A percentile compares a stretch with the other conserved stretches of the same genome.
phyloP scores from a whole-genome alignment of 2,113 vertebrate genomes.

The Philantomba maxwellii region DNA sequence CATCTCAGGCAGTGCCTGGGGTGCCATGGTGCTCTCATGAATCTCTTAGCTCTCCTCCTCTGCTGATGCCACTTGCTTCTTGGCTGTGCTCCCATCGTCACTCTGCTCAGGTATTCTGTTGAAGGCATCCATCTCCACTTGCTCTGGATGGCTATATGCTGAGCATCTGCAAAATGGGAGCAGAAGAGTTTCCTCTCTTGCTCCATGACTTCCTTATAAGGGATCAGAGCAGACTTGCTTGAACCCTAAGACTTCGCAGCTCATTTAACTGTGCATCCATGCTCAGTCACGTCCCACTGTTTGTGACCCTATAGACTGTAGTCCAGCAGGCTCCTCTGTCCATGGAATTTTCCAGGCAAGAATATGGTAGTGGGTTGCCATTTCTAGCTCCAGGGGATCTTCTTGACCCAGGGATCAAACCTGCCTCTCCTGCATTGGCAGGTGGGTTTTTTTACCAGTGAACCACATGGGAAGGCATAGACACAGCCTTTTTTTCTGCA shows the following conservation, averaged over 20 bases:
- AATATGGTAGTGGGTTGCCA: not conserved
- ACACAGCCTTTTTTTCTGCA: not conserved
- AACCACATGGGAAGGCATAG: not conserved
- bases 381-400: not conserved
- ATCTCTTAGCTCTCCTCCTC: not conserved
- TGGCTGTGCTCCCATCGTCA: accelerated
- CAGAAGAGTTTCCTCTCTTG: not conserved
- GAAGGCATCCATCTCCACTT: not conserved
- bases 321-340: not conserved
- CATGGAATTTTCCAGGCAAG: not conserved
- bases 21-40: not conserved
- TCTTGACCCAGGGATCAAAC: not conserved
- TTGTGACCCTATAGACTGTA: not conserved
- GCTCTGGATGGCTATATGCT: not conserved
- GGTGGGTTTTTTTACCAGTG: not conserved
- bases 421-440: not conserved
- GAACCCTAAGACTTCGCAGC: not conserved
- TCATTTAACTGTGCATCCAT: not conserved
- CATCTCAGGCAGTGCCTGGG: not conserved
- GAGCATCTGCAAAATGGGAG: not conserved
- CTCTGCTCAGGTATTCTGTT: not conserved
- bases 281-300: not conserved
- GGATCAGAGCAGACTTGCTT: not conserved
- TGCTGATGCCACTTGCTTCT: not conserved
- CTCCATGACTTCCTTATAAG: not conserved